Percentiles rank a stretch among this genome's conserved stretches.
Evolutionary conservation across 2,888 invertebrate genomes (phyloP).

Genomic region (Conistra vaccinii): DNA sequence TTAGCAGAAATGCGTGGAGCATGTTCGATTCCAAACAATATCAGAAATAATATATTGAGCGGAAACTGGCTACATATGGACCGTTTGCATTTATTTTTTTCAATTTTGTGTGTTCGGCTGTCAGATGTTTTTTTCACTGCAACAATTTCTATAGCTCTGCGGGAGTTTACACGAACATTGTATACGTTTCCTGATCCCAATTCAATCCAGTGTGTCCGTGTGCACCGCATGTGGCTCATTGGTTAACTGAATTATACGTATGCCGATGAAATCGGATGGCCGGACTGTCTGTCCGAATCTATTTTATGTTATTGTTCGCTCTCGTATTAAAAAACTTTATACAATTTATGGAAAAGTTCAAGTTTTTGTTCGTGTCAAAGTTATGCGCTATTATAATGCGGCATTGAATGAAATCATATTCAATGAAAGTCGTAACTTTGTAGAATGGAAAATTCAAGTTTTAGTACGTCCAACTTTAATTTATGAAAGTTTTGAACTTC

Average conservation of each 20-base stretch:
- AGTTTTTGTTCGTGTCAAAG: constrained; percentile 64
- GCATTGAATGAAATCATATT: constrained; percentile 59
- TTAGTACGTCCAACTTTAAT: constrained; percentile 46
- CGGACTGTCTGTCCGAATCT: constrained; percentile 58
- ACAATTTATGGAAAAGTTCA: constrained; percentile 63
- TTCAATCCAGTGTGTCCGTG: constrained; percentile 79
- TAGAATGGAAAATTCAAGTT: constrained; percentile 52
- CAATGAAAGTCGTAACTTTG: constrained; percentile 57
- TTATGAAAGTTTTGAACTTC: constrained; percentile 41
- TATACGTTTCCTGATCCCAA: constrained; percentile 80
- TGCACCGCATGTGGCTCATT: constrained; percentile 86
- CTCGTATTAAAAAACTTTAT: constrained; percentile 66
- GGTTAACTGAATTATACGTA: constrained; percentile 86
- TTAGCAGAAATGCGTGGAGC: constrained; percentile 31
- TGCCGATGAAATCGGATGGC: constrained; percentile 77
- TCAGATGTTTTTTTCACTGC: constrained; percentile 77
- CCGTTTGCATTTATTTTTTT: constrained; percentile 56
- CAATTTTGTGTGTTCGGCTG: constrained; percentile 65
- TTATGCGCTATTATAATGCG: constrained; percentile 60
- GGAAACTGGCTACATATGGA: constrained; percentile 55
- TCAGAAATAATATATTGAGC: constrained; percentile 59
- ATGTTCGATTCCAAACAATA: constrained; percentile 42
- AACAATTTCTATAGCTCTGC: constrained; percentile 81
- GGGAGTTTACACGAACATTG: constrained; percentile 81
- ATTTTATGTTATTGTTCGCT: constrained; percentile 77